A percentile compares a stretch with the other conserved stretches of the same genome.
phyloP scores from a whole-genome alignment of 2,113 vertebrate species.

The Urocynchramus pylzowi region DNA sequence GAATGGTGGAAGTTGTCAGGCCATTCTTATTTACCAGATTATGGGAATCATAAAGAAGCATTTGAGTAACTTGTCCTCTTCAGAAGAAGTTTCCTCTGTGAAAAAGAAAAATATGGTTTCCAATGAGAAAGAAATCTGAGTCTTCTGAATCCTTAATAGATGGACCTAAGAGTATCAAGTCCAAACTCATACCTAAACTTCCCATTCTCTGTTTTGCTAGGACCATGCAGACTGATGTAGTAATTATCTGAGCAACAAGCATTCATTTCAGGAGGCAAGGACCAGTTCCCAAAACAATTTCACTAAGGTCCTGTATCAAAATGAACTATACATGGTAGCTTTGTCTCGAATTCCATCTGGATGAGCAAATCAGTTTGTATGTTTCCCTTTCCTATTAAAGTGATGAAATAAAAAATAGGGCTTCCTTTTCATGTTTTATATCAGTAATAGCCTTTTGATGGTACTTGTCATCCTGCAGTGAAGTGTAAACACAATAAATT shows the following conservation, averaged over 20 bases:
- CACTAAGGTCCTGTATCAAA: not conserved
- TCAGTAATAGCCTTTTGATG: not conserved
- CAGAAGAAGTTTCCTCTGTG: not conserved
- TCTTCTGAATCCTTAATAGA: not conserved
- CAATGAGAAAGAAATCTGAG: not conserved
- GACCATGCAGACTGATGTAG: rapidly evolving
- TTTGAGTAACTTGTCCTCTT: not conserved
- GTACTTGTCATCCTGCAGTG: not conserved
- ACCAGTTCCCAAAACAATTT: not conserved
- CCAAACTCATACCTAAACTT: not conserved
- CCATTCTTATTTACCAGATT: not conserved
- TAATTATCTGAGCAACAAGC: not conserved
- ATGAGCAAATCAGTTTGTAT: not conserved
- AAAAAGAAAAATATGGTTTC: not conserved
- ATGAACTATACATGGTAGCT: not conserved
- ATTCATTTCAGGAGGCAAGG: not conserved
- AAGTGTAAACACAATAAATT: constrained; percentile 31
- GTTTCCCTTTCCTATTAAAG: not conserved
- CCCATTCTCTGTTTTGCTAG: not conserved
- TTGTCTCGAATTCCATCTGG: not conserved
- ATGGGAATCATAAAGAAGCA: not conserved
- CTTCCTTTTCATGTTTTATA: not conserved
- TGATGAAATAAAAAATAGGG: not conserved
- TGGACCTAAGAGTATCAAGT: not conserved
- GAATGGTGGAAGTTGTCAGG: not conserved